These are phyloP conservation scores for Pseudochromis fuscus DNA, from an alignment of 2,797 vertebrate species.

Conservation along the genomic window DNA sequence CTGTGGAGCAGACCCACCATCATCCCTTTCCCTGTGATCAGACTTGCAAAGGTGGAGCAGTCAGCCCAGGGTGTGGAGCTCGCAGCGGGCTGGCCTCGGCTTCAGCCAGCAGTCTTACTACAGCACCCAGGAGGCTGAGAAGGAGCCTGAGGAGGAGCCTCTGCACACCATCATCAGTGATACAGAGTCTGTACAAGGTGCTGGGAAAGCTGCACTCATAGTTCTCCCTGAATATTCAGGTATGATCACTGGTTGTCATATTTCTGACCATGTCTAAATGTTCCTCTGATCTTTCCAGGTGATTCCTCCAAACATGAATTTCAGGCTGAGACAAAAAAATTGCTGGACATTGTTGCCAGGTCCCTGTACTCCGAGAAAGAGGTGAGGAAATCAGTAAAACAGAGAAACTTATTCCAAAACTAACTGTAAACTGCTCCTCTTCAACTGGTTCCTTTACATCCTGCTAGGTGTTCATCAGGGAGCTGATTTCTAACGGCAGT, in stretches of 20 bases:
- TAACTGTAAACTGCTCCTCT: not conserved
- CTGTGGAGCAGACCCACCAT: not conserved
- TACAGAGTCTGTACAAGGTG: constrained; percentile 91
- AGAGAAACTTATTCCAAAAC: not conserved
- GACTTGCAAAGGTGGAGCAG: constrained; percentile 49
- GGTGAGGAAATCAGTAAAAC: constrained; percentile 75
- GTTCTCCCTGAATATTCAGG: not conserved
- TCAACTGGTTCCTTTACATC: not conserved
- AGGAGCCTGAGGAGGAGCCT: constrained; percentile 85
- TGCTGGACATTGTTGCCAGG: constrained; percentile 95
- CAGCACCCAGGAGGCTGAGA: constrained; percentile 89
- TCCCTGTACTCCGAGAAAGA: constrained; percentile 98
- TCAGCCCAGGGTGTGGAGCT: constrained; percentile 57
- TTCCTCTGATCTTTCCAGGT: constrained; percentile 78
- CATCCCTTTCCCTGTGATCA: constrained; percentile 18
- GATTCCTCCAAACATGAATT: constrained; percentile 92
- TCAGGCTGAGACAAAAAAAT: constrained; percentile 96
- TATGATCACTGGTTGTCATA: no score
- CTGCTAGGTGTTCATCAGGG: constrained; percentile 94
- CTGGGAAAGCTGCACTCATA: constrained; percentile 5
- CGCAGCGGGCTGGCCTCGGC: constrained; percentile 39
- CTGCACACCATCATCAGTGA: constrained; percentile 90
- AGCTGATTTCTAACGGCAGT: constrained; percentile 96
- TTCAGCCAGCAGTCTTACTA: constrained; percentile 75
- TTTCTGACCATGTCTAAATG: not conserved